Percentiles rank a stretch among this genome's conserved stretches.
Evolutionary conservation across 2,888 invertebrate genomes (phyloP).

Genomic region (Mesoligia furuncula): DNA sequence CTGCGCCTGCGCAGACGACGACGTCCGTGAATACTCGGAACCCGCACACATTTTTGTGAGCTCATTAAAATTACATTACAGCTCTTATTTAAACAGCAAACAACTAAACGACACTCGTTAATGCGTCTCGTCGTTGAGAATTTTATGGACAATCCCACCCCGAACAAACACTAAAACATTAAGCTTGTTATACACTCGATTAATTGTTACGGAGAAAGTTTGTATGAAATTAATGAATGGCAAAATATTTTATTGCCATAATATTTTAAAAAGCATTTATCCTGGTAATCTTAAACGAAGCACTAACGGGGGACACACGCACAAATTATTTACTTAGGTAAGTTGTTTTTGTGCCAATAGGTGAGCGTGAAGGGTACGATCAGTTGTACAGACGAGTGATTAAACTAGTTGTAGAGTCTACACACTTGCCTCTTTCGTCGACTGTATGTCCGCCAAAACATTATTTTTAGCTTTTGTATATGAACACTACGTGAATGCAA

Average conservation of each 20-base stretch:
- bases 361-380: constrained; percentile 1
- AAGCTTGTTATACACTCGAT: constrained; percentile 55
- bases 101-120: constrained; percentile 88
- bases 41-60: constrained; percentile 86
- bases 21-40: constrained; percentile 71
- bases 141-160: constrained; percentile 84
- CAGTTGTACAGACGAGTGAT: background rate
- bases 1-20: constrained; percentile 65
- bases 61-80: constrained; percentile 90
- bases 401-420: background rate
- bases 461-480: background rate
- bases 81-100: constrained; percentile 89
- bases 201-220: constrained; percentile 59
- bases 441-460: background rate
- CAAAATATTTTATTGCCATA: constrained; percentile 45
- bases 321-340: background rate
- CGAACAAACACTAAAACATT: constrained; percentile 63
- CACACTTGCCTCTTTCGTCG: background rate
- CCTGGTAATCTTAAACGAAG: background rate
- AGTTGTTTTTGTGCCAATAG: background rate
- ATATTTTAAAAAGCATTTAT: constrained; percentile 4
- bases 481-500: background rate
- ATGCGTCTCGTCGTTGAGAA: constrained; percentile 83
- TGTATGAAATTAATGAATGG: constrained; percentile 39
- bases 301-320: background rate